Evolutionary conservation across 2,113 vertebrate genomes (phyloP).

Genomic region (Aix galericulata): DNA sequence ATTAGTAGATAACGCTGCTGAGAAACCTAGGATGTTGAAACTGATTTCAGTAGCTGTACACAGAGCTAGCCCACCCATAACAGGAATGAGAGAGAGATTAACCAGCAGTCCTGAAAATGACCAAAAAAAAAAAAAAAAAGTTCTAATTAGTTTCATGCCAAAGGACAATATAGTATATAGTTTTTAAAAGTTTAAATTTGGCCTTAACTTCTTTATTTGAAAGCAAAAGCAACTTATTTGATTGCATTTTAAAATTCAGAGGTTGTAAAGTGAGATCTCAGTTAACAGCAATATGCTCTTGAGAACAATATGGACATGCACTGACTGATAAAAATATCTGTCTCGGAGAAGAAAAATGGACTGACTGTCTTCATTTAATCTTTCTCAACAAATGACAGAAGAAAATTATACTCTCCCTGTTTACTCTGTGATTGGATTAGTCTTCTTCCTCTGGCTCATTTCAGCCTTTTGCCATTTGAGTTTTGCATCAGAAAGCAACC

Average conservation of each 20-base stretch:
- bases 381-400: background rate
- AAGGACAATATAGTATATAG: too few species aligned
- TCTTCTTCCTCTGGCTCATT: background rate
- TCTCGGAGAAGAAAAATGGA: background rate
- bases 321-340: background rate
- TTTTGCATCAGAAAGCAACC: background rate
- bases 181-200: background rate
- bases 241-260: background rate
- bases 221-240: background rate
- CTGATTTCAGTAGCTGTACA: slow-evolving; percentile 93
- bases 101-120: slow-evolving; percentile 87
- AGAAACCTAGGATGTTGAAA: slow-evolving; percentile 95
- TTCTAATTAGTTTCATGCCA: too few species aligned
- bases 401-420: background rate
- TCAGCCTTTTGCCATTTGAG: background rate
- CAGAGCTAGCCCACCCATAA: slow-evolving; percentile 92
- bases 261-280: background rate
- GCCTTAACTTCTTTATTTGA: background rate
- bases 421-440: background rate
- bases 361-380: background rate
- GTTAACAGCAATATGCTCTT: background rate
- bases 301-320: background rate
- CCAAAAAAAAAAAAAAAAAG: background rate
- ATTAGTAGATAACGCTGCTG: slow-evolving; percentile 93
- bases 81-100: slow-evolving; percentile 90